These are phyloP conservation scores for Actinostola sp. DNA, from an alignment of 92 coral and sea anemone species.

Conservation along the genomic window DNA sequence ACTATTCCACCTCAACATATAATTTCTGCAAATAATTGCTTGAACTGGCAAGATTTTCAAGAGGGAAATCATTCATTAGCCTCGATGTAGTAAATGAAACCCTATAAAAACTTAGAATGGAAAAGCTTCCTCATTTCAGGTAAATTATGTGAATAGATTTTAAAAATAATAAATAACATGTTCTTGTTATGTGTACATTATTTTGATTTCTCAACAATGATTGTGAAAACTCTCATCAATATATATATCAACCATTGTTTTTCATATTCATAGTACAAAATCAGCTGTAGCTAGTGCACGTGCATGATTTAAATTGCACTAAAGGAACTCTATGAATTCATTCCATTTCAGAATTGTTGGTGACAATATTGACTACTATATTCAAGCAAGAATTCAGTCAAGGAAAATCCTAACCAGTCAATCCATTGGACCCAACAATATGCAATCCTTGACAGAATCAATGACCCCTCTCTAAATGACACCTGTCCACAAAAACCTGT, in stretches of 20 bases:
- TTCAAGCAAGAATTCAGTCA: conserved; percentile 47
- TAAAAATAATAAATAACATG: not conserved
- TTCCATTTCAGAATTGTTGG: conserved; percentile 35
- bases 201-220: not conserved
- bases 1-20: conserved; percentile 11
- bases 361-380: conserved; percentile 49
- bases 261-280: not conserved
- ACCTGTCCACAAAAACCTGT: conserved; percentile 34
- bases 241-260: not conserved
- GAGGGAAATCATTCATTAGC: not conserved
- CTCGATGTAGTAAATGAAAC: not conserved
- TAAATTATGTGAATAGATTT: not conserved
- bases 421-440: conserved; percentile 79
- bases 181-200: not conserved
- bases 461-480: conserved; percentile 28
- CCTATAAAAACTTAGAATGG: not conserved
- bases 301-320: not conserved
- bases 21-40: conserved; percentile 13
- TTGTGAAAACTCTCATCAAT: not conserved
- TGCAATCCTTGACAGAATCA: conserved; percentile 49
- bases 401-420: conserved; percentile 44
- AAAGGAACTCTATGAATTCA: not conserved
- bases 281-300: not conserved
- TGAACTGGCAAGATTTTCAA: not conserved
- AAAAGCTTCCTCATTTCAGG: conserved; percentile 3